Conservation (phyloP, 2,888 invertebrate species). For the Protula sp. region DNA sequence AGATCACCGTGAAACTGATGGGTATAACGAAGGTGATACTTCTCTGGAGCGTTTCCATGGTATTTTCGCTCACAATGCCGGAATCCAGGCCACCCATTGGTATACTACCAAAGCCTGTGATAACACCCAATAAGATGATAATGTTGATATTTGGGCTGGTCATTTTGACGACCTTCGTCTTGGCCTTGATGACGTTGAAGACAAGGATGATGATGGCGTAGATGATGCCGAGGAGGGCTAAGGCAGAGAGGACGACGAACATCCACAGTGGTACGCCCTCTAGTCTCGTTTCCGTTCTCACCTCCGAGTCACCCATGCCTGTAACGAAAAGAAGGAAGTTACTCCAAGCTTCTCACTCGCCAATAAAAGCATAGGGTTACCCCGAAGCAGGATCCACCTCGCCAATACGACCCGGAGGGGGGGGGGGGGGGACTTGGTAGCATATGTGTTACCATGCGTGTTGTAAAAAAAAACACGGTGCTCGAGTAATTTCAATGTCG, state of each 20-base stretch:
- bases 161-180: slow-evolving; percentile 20
- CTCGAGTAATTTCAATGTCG: no score
- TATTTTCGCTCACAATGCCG: slow-evolving; percentile 1
- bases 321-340: no score
- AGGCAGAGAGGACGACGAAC: slow-evolving; percentile 8
- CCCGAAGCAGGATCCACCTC: no score
- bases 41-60: slow-evolving; percentile 10
- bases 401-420: no score
- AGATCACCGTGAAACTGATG: slow-evolving; percentile 15
- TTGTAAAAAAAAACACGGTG: no score
- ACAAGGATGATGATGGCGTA: slow-evolving; percentile 13
- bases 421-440: no score
- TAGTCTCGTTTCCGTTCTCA: no score
- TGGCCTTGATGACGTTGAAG: slow-evolving; percentile 14
- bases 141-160: slow-evolving; percentile 23
- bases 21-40: slow-evolving; percentile 10
- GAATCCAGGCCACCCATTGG: slow-evolving; percentile 14
- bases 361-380: no score
- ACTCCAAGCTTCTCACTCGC: no score
- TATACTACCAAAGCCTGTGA: slow-evolving; percentile 8
- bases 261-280: slow-evolving; percentile 4
- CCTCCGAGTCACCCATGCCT: no score
- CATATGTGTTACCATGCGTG: no score
- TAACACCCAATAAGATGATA: slow-evolving; percentile 12
- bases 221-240: slow-evolving; percentile 10